Conservation (phyloP, 2,797 vertebrate species). For the Amniataba percoides region DNA sequence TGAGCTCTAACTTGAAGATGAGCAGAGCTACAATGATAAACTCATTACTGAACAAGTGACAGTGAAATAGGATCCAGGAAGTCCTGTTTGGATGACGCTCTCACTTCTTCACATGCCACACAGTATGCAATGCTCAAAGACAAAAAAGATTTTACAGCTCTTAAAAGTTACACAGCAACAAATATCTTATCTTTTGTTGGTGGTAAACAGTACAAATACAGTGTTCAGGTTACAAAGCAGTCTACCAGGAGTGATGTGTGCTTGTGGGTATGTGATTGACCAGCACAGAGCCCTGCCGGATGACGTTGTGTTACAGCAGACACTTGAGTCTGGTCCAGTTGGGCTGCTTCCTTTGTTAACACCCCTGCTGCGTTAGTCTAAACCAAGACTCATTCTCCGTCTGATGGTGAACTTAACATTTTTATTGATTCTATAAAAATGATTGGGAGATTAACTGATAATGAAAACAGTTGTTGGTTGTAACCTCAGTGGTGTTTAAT, state of each 20-base stretch:
- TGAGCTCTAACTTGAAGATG: background rate
- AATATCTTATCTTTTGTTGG: background rate
- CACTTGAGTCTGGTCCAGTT: background rate
- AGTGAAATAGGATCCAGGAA: too few relatives aligned
- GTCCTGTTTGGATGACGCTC: too few relatives aligned
- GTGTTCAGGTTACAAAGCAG: background rate
- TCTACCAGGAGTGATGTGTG: background rate
- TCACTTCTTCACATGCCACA: too few relatives aligned
- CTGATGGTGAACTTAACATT: too few relatives aligned
- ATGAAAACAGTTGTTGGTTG: background rate
- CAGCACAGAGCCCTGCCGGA: background rate
- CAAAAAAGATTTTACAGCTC: background rate
- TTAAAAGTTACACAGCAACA: background rate
- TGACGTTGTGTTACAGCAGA: too few relatives aligned
- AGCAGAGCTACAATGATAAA: background rate
- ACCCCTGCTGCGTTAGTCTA: too few relatives aligned
- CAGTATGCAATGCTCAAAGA: background rate
- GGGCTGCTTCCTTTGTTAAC: too few relatives aligned
- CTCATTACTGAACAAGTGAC: background rate
- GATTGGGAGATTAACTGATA: background rate
- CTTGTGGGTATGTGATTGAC: background rate
- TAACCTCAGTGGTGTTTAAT: background rate
- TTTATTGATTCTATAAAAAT: background rate
- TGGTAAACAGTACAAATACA: background rate
- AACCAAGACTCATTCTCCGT: too few relatives aligned